Evolutionary conservation across 2,888 invertebrate genomes (phyloP).

Genomic region (Cetonia aurata): DNA sequence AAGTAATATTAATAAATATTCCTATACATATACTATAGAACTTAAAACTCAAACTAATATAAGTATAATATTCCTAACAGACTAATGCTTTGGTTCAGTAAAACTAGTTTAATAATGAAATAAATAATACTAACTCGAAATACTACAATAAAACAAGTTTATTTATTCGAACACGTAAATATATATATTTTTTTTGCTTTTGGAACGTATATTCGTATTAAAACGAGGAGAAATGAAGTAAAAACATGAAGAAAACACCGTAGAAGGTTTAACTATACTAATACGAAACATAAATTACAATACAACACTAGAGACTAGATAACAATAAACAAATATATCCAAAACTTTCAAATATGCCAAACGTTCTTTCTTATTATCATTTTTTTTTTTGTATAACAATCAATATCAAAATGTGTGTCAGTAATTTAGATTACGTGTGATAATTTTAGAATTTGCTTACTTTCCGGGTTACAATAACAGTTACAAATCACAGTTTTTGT

Average conservation of each 20-base stretch:
- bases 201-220: no score
- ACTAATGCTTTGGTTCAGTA: slow-evolving; percentile 36
- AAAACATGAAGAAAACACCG: no score
- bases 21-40: slow-evolving; percentile 6
- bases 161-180: no score
- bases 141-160: no score
- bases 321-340: slow-evolving; percentile 32
- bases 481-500: slow-evolving; percentile 25
- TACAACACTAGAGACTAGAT: slow-evolving; percentile 41
- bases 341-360: slow-evolving; percentile 24
- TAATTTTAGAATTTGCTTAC: slow-evolving; percentile 13
- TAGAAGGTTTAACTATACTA: not conserved
- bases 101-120: slow-evolving; percentile 33
- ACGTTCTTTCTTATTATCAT: not conserved
- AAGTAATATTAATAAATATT: slow-evolving; percentile 27
- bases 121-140: slow-evolving; percentile 19
- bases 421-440: not conserved
- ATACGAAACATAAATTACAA: slow-evolving; percentile 19
- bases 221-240: no score
- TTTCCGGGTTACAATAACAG: slow-evolving; percentile 4
- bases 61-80: slow-evolving; percentile 18
- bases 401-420: slow-evolving; percentile 31
- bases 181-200: no score
- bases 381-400: not conserved
- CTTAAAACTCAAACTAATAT: slow-evolving; percentile 11